Conservation (phyloP, 2,113 vertebrate species). For the Abramis brama region DNA sequence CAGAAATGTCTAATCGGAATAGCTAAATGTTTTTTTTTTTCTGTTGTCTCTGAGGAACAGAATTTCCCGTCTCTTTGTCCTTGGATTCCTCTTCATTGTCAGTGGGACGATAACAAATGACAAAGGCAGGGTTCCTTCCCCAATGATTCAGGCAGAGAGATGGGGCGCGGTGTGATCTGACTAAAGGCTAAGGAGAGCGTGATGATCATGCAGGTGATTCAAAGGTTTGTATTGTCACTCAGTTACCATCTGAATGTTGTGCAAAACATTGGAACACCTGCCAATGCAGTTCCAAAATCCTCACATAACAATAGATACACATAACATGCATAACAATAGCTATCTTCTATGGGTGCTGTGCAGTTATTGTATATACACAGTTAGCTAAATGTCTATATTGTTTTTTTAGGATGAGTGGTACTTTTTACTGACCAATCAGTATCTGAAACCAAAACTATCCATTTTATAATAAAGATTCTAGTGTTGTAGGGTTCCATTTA, state of each 20-base stretch:
- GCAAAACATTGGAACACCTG: background rate
- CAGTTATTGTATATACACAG: too few relatives aligned
- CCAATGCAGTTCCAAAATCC: background rate
- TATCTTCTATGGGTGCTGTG: too few relatives aligned
- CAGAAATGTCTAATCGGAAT: background rate
- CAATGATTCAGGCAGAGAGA: conserved; percentile 39
- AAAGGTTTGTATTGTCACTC: conserved; percentile 20
- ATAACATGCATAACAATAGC: too few relatives aligned
- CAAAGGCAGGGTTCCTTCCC: conserved; percentile 60
- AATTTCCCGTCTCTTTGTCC: conserved; percentile 74
- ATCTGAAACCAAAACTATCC: background rate
- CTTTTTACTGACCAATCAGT: background rate
- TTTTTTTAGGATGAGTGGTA: too few relatives aligned
- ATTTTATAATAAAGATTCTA: background rate
- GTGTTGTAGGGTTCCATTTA: background rate
- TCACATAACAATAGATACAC: background rate
- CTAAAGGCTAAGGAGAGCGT: background rate
- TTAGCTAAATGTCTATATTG: too few relatives aligned
- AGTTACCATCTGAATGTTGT: conserved; percentile 29
- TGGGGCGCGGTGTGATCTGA: conserved; percentile 33
- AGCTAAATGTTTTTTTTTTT: conserved; percentile 33
- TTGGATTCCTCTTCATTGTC: conserved; percentile 75
- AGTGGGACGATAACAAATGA: conserved; percentile 70
- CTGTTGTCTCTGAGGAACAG: conserved; percentile 59
- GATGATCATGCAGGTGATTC: conserved; percentile 6